phyloP scores from a whole-genome alignment of 92 coral and sea anemone species.

The Anthopleura xanthogrammica region DNA sequence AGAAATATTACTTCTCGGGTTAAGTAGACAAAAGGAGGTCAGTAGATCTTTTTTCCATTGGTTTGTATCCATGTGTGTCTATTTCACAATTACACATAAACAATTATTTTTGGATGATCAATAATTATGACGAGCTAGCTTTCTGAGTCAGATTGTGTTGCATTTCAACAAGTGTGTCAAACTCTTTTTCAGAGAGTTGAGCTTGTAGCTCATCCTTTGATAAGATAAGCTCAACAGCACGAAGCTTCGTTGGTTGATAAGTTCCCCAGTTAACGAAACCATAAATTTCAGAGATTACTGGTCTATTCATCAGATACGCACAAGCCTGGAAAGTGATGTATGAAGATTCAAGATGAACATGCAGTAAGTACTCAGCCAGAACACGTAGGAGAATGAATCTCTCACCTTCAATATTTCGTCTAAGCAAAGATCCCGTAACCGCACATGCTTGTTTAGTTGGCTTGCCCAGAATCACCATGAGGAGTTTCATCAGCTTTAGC shows the following conservation, averaged over 20 bases:
- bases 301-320: constrained; percentile 57
- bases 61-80: not conserved
- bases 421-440: constrained; percentile 57
- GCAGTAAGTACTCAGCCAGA: constrained; percentile 56
- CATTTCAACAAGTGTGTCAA: constrained; percentile 45
- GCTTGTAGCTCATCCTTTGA: constrained; percentile 63
- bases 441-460: constrained; percentile 77
- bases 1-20: no score
- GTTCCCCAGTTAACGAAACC: constrained; percentile 24
- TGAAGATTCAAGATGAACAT: constrained; percentile 65
- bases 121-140: not conserved
- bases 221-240: constrained; percentile 59
- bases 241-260: constrained; percentile 22
- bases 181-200: constrained; percentile 56
- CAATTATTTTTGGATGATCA: no score
- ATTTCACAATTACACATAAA: no score
- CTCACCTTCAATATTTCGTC: constrained; percentile 37
- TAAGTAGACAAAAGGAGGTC: no score
- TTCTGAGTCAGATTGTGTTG: constrained; percentile 37
- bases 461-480: constrained; percentile 73
- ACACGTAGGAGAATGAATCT: constrained; percentile 48
- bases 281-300: constrained; percentile 55
- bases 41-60: no score
- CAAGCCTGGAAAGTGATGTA: constrained; percentile 60
- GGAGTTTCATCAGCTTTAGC: constrained; percentile 55